These are phyloP conservation scores for Alca torda DNA, from an alignment of 2,797 vertebrate species.

Conservation along the genomic window DNA sequence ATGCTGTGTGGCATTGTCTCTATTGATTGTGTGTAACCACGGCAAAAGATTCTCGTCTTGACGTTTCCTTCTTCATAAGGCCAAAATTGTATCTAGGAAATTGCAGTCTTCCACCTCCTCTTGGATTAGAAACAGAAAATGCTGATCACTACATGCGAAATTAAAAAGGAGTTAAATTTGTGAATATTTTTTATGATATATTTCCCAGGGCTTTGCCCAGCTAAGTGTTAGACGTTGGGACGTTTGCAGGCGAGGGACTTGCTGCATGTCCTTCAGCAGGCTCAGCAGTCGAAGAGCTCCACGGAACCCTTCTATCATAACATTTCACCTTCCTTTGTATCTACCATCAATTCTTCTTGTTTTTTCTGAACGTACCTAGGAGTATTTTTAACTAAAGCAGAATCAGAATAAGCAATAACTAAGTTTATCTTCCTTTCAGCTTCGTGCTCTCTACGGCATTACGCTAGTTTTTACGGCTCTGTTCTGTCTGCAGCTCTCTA, in stretches of 20 bases:
- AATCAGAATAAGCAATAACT: background rate
- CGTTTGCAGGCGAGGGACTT: background rate
- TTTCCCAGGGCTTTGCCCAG: background rate
- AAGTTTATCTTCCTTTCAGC: background rate
- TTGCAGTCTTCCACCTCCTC: background rate
- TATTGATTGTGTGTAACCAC: background rate
- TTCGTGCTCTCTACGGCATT: background rate
- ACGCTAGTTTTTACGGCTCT: rapidly evolving
- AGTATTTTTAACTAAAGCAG: background rate
- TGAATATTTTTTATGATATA: background rate
- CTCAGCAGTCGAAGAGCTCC: background rate
- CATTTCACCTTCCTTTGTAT: background rate
- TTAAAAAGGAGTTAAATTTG: background rate
- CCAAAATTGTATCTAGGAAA: background rate
- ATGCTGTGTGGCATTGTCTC: background rate
- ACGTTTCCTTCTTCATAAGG: background rate
- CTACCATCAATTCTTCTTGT: background rate
- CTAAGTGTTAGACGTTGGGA: background rate
- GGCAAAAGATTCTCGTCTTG: background rate
- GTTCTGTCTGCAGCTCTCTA: background rate
- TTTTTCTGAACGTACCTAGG: rapidly evolving
- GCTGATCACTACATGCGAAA: background rate
- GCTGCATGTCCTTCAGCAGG: background rate
- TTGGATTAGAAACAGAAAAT: background rate
- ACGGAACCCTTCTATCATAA: background rate